phyloP scores from a whole-genome alignment of 2,797 vertebrate genomes.

The Enteromius paludinosus region DNA sequence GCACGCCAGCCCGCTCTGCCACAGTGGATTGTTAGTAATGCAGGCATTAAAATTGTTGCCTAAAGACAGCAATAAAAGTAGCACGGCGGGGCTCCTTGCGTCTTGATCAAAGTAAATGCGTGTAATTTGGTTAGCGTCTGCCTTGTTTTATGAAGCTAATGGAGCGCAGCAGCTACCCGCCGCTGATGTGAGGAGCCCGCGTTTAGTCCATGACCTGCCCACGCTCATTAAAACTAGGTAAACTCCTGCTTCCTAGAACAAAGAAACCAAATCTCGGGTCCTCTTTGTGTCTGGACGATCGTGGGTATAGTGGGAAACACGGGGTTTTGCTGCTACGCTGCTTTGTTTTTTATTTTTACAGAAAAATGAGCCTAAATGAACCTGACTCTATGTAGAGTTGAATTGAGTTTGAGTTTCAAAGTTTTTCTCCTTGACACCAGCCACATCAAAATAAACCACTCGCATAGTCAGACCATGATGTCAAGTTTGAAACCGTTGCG shows the following conservation, averaged over 20 bases:
- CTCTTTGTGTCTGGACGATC: background rate
- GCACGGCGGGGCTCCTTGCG: conserved; percentile 84
- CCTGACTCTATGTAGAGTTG: background rate
- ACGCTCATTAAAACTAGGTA: conserved; percentile 82
- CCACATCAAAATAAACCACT: conserved; percentile 33
- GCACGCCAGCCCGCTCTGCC: conserved; percentile 64
- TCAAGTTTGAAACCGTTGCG: background rate
- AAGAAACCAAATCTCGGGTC: conserved; percentile 40
- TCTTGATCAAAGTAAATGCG: conserved; percentile 96
- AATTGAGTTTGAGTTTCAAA: background rate
- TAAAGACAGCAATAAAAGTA: conserved; percentile 94
- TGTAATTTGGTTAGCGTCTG: conserved; percentile 94
- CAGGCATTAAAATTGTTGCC: conserved; percentile 94
- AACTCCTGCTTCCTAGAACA: conserved; percentile 66
- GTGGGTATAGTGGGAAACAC: background rate
- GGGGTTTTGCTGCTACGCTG: background rate
- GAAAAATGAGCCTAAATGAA: background rate
- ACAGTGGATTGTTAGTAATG: conserved; percentile 85
- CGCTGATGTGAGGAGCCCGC: conserved; percentile 65
- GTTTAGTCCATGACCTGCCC: conserved; percentile 83
- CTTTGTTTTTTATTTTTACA: background rate
- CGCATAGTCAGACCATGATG: conserved; percentile 19
- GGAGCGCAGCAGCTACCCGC: conserved; percentile 80
- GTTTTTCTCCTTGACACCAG: background rate
- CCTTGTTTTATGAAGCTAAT: conserved; percentile 79